phyloP scores from a whole-genome alignment of 1,140 invertebrate genomes.

The Magallana ariakensis region DNA sequence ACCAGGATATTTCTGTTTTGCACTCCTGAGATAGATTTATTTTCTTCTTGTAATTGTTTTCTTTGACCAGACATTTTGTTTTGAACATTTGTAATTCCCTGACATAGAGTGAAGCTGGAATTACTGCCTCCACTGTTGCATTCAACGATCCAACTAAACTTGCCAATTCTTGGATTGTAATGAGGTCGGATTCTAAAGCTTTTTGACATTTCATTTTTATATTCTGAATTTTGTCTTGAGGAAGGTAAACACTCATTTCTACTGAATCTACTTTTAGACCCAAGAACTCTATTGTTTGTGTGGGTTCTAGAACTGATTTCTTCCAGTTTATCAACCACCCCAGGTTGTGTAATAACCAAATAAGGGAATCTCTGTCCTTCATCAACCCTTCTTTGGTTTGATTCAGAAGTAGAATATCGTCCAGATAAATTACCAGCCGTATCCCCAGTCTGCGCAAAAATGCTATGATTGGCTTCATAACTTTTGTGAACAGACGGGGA shows the following conservation, averaged over 20 bases:
- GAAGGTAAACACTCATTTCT: constrained; percentile 44
- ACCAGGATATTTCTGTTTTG: constrained; percentile 36
- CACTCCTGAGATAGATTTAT: not conserved
- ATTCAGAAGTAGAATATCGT: constrained; percentile 53
- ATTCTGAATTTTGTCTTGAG: constrained; percentile 28
- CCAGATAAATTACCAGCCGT: constrained; percentile 47
- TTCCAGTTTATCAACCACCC: constrained; percentile 51
- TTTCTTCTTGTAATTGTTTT: constrained; percentile 3
- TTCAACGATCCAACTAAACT: constrained; percentile 46
- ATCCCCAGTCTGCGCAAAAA: constrained; percentile 44
- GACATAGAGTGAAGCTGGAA: constrained; percentile 47
- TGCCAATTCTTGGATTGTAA: constrained; percentile 46
- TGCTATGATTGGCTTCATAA: constrained; percentile 40
- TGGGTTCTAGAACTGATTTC: constrained; percentile 43
- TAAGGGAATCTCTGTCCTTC: constrained; percentile 41
- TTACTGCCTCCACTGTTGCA: constrained; percentile 43
- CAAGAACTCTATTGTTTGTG: constrained; percentile 44
- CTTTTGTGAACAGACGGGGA: constrained; percentile 42
- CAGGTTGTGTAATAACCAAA: constrained; percentile 49
- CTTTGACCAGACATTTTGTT: constrained; percentile 40
- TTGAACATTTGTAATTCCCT: constrained; percentile 46
- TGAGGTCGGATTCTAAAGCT: constrained; percentile 17
- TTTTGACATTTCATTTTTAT: constrained; percentile 48
- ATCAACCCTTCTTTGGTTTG: constrained; percentile 37
- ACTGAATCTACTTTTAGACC: constrained; percentile 51